Base-by-base conservation (phyloP, 1,140 invertebrate genomes). In the Gonioctena quinquepunctata region DNA sequence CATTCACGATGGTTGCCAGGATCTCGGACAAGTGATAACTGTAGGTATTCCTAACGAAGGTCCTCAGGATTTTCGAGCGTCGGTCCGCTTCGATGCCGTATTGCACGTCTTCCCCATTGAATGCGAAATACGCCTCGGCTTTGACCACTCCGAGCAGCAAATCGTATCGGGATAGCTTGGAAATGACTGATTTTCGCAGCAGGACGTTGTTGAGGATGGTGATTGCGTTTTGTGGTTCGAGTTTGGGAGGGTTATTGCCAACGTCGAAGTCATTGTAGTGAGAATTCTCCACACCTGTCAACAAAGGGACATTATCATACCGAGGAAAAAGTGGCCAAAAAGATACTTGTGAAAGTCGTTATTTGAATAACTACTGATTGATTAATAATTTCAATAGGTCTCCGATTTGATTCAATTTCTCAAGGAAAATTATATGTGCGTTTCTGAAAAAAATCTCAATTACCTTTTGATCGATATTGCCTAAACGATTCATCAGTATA, bases 31-130 rank as follows among this genome's bases (percentile, higher is more conserved):
- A 85, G 82, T 94, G 93, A 82, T 90, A 96, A 79, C 91, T 92
- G 85, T 96, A 97, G 6, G 95, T 94, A 83, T 98, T 98, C 49
- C 96, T 89, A 22, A 96, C 93, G 78, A 98, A 95, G 21, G 96
- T 96, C 50, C 96, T 89, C 49, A 98, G 85, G 66, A 98, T 96
- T 83, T 94, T 93, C 28, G 94, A 93, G 70, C 96, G 64, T 19
- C 82, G 86, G 77, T 94, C 92, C 0, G 93, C 91, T 79, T 96
- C 94, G 72, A 99, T 95, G 1, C 97, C 97, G 77, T 95, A 93
- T 77, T 94, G 91, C 13, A 97, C 90, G 78, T 99, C 96, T 60
- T 94, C 91, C 0, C 94, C 93, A 71, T 93, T 95, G 77, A 99
- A 91, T 27, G 94, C 90, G 81, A 94, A 93, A 84, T 93, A 95